Evolutionary conservation across 2,797 vertebrate genomes (phyloP).

Genomic region (Brachymystax lenok): DNA sequence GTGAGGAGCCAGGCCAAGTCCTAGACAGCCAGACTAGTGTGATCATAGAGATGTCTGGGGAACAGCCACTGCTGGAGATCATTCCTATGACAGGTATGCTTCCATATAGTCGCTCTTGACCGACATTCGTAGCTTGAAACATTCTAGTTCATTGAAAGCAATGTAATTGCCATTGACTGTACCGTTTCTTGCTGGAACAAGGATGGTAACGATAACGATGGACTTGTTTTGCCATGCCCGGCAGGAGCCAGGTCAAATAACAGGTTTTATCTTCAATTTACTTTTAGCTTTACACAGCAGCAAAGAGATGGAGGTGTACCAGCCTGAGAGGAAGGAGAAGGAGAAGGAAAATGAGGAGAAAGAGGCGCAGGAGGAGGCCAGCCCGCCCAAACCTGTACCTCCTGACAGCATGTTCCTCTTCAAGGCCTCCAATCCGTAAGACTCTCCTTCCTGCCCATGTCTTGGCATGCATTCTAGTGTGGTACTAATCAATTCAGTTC

Average conservation of each 20-base stretch:
- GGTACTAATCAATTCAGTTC: background rate
- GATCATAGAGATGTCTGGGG: conserved; percentile 82
- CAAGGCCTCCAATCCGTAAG: conserved; percentile 97
- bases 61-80: conserved; percentile 81
- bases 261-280: conserved; percentile 11
- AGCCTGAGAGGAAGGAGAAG: conserved; percentile 71
- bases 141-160: background rate
- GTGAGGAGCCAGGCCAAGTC: conserved; percentile 77
- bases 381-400: conserved; percentile 81
- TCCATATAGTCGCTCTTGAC: background rate
- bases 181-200: background rate
- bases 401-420: conserved; percentile 99
- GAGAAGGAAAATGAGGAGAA: conserved; percentile 50
- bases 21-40: conserved; percentile 67
- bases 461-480: background rate
- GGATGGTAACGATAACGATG: background rate
- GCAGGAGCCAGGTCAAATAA: background rate
- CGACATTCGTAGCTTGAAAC: background rate
- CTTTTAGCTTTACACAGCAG: conserved; percentile 75
- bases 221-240: background rate
- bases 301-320: conserved; percentile 86
- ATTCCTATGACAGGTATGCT: conserved; percentile 79
- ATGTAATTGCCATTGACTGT: background rate
- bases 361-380: conserved; percentile 78
- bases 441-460: conserved; percentile 4